Base-by-base conservation (phyloP, 2,797 vertebrate genomes). In the Artibeus lituratus region DNA sequence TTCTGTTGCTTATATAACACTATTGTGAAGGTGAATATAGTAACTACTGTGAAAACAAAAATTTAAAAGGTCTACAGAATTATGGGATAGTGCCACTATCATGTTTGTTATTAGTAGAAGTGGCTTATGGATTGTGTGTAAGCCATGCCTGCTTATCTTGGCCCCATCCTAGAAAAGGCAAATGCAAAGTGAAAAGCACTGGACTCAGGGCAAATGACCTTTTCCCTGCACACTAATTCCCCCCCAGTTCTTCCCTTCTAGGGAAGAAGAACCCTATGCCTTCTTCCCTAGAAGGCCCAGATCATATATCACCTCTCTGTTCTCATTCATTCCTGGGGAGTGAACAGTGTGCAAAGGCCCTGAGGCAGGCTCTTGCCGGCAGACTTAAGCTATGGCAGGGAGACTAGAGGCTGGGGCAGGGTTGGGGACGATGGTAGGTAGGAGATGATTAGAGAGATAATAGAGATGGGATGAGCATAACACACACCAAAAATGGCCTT, bases 111-210 rank as follows among this genome's bases (percentile, higher is more conserved):
- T 57, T 22, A n/a, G 21, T 26, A 18, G 18, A 77, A 83, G 24
- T 19, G 74, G 19, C 24, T 35, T 65, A 26, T 69, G 53, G 53
- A 19, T 8, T 10, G 22, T 42, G 15, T 39, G 22, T 70, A 65
- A 62, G 69, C 6, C 10, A 37, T 7, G 37, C 29, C 53, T 1
- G 0, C 5, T 22, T 1, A 21, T 12, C 7, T 2, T 18, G 12
- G 37, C 14, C 55, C 2, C 37, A 15, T n/a, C 18, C 35, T 24
- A 42, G 44, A 11, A 87, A 67, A 82, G 69, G 51, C 19, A 47
- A 49, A 14, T 10, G 26, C 2, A 24, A 55, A 55, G 26, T 11
- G 35, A 22, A 7, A 10, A 80, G 32, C 11, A 2, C 70, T 42
- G 49, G n/a, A 26, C 42, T 86, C 18, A 35, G 7, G 32, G 59